phyloP scores from a whole-genome alignment of 64 coral and sea anemone genomes.

The Pocillopora verrucosa region DNA sequence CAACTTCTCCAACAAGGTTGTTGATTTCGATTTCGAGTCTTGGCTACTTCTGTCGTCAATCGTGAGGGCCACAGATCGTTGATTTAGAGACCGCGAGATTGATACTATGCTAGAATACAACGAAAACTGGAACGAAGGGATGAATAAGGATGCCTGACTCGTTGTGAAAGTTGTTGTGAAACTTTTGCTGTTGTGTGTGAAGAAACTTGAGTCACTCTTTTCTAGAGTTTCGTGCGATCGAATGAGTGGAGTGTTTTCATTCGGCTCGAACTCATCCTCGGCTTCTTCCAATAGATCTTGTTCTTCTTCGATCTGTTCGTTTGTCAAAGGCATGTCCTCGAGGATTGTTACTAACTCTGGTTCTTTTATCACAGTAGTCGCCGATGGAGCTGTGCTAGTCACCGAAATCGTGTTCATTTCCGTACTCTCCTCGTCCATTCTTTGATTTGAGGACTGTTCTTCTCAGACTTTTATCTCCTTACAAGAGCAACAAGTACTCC shows the following conservation, averaged over 20 bases:
- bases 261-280: conserved; percentile 13
- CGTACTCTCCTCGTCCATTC: conserved; percentile 28
- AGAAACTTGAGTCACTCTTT: conserved; percentile 26
- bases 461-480: background rate
- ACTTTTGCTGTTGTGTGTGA: conserved; percentile 42
- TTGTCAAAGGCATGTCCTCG: conserved; percentile 56
- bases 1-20: conserved; percentile 52
- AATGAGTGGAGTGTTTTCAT: conserved; percentile 51
- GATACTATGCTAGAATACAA: conserved; percentile 64
- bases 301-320: conserved; percentile 68
- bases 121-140: conserved; percentile 79
- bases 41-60: background rate
- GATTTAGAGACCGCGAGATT: conserved; percentile 18
- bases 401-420: conserved; percentile 3
- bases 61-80: conserved; percentile 26
- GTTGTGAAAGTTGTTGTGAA: conserved; percentile 62
- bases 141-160: conserved; percentile 78
- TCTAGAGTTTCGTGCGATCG: conserved; percentile 36
- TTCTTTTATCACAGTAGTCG: conserved; percentile 46
- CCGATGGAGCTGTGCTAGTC: background rate
- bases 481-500: background rate
- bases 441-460: background rate
- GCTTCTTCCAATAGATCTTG: conserved; percentile 36
- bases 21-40: background rate
- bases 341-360: conserved; percentile 60